These are phyloP conservation scores for Conus ventricosus DNA, from an alignment of 1,140 invertebrate species.

Conservation along the genomic window DNA sequence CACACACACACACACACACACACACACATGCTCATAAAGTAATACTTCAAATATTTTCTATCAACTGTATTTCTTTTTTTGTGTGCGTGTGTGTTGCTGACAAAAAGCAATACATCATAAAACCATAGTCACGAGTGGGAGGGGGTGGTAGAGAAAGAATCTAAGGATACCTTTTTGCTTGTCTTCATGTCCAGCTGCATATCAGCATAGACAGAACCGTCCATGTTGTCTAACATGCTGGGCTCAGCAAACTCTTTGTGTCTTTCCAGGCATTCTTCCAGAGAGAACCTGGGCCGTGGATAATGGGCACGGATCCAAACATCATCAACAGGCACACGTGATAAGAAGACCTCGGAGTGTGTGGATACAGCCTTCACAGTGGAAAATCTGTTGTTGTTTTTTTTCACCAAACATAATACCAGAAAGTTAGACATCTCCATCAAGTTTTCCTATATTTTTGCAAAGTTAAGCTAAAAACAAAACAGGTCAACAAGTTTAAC, in stretches of 20 bases:
- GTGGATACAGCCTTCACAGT: neutral
- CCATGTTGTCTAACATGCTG: conserved; percentile 58
- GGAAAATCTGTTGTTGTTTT: neutral
- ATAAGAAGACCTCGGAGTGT: neutral
- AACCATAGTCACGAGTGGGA: no score
- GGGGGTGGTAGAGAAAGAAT: no score
- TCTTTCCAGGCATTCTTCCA: conserved; percentile 54
- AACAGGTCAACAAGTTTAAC: no score
- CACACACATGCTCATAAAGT: neutral
- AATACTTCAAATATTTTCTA: no score
- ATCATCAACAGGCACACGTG: conserved; percentile 55
- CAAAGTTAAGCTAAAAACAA: no score
- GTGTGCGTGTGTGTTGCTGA: no score
- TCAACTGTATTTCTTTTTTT: no score
- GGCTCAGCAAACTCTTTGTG: conserved; percentile 66
- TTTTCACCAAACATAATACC: no score
- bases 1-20: neutral
- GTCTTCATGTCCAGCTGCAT: conserved; percentile 60
- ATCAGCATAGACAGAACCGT: conserved; percentile 58
- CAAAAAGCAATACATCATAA: no score
- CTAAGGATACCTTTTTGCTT: conserved; percentile 59
- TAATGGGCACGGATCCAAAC: conserved; percentile 62
- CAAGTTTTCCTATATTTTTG: no score
- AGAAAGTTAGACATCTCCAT: no score
- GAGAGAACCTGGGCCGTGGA: conserved; percentile 46